Evolutionary conservation across 2,797 vertebrate species (phyloP), one percentile per base, ranked within the genome.

Genomic region (Austrolebias charrua): DNA sequence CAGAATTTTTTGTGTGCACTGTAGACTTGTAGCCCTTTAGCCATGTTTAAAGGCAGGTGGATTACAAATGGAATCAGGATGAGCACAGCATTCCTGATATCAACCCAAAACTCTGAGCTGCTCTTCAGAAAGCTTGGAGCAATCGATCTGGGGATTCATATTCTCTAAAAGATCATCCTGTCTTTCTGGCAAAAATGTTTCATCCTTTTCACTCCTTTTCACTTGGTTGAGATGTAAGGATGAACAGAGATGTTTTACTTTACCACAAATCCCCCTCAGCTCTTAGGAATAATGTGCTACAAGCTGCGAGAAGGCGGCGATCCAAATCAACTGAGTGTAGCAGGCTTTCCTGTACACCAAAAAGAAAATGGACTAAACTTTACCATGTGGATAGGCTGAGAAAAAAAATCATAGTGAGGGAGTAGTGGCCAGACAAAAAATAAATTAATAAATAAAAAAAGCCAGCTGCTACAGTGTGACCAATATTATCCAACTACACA

Each of bases 11-110:
- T 35, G 52, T 33, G 35, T 53, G 4, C 3, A 47, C 20, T 57
- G 42, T 42, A 15, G 59, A 60, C 31, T 69, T 58, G 5, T 15
- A 12, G 55, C 65, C 69, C 61, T 66, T 73, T 54, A 81, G 57
- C 62, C 68, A 46, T 80, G 73, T 83, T 73, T 66, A 47, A 75
- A 74, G 72, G 75, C 33, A 14, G 63, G 57, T 84, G 69, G 70
- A 79, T 87, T 76, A 80, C 73, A 85, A 12, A 81, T 79, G 35
- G 60, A 55, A 66, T 80, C 57, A 63, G 70, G 52, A 82, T 66
- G 63, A 77, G 61, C 66, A 60, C 68, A 60, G 61, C 42, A 73
- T 63, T 63, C 76, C 55, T 73, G 60, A 57, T 45, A 9, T 43
- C 73, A 75, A 75, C 79, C 65, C 45, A 73, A 29, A 67, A 75